Evolutionary conservation across 2,888 invertebrate species (phyloP).

Genomic region (Acrobeloides nanus): DNA sequence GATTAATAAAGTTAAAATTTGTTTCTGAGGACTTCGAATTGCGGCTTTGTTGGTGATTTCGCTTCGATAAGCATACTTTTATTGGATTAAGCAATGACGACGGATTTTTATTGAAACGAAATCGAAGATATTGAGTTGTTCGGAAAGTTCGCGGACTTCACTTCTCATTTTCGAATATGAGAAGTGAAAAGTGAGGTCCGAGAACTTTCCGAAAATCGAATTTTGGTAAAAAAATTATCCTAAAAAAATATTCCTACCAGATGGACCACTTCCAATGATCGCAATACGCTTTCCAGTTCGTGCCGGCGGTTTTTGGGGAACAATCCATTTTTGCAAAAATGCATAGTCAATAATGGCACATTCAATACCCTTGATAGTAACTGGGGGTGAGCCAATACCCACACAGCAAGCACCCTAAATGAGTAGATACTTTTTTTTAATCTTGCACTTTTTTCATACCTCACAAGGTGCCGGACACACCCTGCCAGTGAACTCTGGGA

Average conservation of each 20-base stretch:
- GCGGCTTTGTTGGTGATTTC: no score
- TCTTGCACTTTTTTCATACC: conserved; percentile 43
- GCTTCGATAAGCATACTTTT: no score
- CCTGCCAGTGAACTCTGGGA: conserved; percentile 71
- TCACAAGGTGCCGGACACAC: conserved; percentile 86
- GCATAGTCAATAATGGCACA: conserved; percentile 97
- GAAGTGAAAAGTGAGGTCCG: no score
- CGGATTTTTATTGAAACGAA: no score
- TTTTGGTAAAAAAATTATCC: no score
- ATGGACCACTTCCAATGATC: conserved; percentile 81
- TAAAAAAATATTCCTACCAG: conserved; percentile 57
- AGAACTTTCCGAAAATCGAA: no score
- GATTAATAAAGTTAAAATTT: no score
- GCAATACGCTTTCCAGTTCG: conserved; percentile 77
- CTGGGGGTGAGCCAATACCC: conserved; percentile 87
- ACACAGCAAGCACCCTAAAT: conserved; percentile 80
- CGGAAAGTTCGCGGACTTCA: no score
- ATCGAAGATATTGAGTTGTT: no score
- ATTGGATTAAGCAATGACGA: no score
- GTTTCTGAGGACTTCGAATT: no score
- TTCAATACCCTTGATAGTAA: conserved; percentile 98
- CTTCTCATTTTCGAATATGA: no score
- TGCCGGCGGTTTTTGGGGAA: conserved; percentile 68
- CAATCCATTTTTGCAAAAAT: conserved; percentile 78
- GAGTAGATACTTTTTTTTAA: not conserved